Base-by-base conservation (phyloP, 2,797 vertebrate genomes). In the Novumbra hubbsi region DNA sequence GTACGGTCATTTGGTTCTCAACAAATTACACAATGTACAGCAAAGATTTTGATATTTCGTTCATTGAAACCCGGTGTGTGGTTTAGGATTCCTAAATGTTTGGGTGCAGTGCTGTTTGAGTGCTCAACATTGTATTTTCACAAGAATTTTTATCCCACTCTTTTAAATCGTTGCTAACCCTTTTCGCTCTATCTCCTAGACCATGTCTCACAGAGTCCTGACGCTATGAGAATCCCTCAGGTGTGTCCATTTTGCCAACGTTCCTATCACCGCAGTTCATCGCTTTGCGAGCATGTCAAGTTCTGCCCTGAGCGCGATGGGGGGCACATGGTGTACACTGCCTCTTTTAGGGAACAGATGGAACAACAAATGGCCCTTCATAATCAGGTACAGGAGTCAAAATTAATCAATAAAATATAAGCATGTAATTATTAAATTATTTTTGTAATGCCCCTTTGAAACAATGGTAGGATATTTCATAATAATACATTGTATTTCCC, bases 181-280 rank as follows among this genome's bases (percentile, higher is more conserved):
- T 45, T 45, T 45, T 45, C 49, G 52, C 1, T n/a, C 14, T 63
- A 15, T 24, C 30, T 68, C 83, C 24, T 77, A 93, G 92, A 92
- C 9, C 57, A 45, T 14, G 70, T 69, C n/a, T 63, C 77, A 0
- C 15, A 75, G 34, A 86, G 79, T 57, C 76, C 80, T 0, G 85
- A 88, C 6, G 76, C 73, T 17, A 77, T 72, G 19, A 86, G 84
- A 63, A 80, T 30, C 67, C 85, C 88, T 73, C 91, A 92, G 85
- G 81, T 87, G 24, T 95, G 94, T 78, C 94, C 92, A 0, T 94
- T 91, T 81, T 94, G 94, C 85, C 89, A 93, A 81, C 89, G 85
- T 76, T 83, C 86, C 24, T 93, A 86, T 80, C 89, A 87, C 63
- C 84, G 83, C 11, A 91, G 91, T 72, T 75, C 85, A 6, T 85